phyloP scores from a whole-genome alignment of 1,140 invertebrate species.

The Chionoecetes opilio region DNA sequence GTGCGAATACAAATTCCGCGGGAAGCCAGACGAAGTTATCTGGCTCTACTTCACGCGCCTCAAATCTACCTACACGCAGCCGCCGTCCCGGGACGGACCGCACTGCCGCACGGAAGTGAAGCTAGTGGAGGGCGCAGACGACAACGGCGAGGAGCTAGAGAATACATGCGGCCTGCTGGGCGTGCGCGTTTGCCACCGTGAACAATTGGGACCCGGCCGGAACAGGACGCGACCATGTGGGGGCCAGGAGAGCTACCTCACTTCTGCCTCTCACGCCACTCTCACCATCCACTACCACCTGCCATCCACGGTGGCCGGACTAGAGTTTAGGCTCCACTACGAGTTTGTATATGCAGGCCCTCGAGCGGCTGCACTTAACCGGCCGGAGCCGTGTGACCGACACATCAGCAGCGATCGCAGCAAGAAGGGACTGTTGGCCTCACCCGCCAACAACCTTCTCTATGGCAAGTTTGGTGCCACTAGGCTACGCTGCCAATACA shows the following conservation, averaged over 20 bases:
- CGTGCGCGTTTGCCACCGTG: constrained; percentile 77
- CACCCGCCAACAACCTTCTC: constrained; percentile 79
- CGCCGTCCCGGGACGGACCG: constrained; percentile 65
- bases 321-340: constrained; percentile 90
- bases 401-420: constrained; percentile 79
- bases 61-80: constrained; percentile 77
- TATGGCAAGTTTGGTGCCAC: constrained; percentile 81
- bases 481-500: constrained; percentile 78
- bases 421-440: constrained; percentile 79
- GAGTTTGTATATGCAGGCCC: constrained; percentile 88
- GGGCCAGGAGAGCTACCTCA: constrained; percentile 90
- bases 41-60: constrained; percentile 81
- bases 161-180: constrained; percentile 79
- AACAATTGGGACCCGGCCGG: constrained; percentile 86
- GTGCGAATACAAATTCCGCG: constrained; percentile 79
- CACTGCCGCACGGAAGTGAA: constrained; percentile 76
- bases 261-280: constrained; percentile 88
- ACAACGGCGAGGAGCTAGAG: constrained; percentile 71
- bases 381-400: constrained; percentile 77
- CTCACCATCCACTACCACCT: constrained; percentile 90
- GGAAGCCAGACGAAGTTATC: constrained; percentile 80
- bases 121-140: constrained; percentile 75
- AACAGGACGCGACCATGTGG: constrained; percentile 90
- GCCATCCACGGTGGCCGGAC: constrained; percentile 90
- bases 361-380: constrained; percentile 77